Percentiles rank a stretch among this genome's conserved stretches.
Evolutionary conservation across 2,113 vertebrate species (phyloP).

Genomic region (Motacilla tschutschensis): DNA sequence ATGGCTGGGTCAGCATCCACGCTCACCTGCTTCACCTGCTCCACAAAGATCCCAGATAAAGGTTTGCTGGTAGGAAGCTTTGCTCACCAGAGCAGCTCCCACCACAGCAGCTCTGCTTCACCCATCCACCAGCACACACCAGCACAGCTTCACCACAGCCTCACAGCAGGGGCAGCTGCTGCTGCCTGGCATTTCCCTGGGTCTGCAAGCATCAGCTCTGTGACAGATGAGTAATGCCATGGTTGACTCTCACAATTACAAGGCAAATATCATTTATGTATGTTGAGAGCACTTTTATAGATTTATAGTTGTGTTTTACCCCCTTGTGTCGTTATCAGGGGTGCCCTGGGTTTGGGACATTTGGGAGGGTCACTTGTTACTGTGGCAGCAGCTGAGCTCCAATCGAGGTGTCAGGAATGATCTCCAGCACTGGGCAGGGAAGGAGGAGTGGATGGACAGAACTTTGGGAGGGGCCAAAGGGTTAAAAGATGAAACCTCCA

Average conservation of each 20-base stretch:
- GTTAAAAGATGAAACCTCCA: background rate
- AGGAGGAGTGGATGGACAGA: background rate
- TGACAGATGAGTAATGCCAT: background rate
- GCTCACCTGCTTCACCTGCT: background rate
- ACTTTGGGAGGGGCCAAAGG: background rate
- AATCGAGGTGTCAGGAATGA: background rate
- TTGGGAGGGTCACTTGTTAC: background rate
- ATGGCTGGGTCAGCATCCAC: background rate
- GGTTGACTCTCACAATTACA: background rate
- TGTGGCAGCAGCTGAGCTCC: background rate
- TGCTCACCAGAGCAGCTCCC: background rate
- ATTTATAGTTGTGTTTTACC: background rate
- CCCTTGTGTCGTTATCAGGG: background rate
- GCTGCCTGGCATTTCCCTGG: background rate
- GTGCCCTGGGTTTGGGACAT: background rate
- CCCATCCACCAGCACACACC: background rate
- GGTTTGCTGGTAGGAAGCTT: background rate
- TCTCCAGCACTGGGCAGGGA: background rate
- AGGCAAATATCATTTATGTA: background rate
- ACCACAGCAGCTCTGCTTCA: accelerated
- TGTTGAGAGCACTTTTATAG: background rate
- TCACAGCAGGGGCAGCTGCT: background rate
- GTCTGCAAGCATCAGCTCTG: background rate
- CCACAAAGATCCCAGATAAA: background rate
- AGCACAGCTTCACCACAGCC: background rate